phyloP scores from a whole-genome alignment of 1,140 invertebrate genomes.

The Maconellicoccus hirsutus region DNA sequence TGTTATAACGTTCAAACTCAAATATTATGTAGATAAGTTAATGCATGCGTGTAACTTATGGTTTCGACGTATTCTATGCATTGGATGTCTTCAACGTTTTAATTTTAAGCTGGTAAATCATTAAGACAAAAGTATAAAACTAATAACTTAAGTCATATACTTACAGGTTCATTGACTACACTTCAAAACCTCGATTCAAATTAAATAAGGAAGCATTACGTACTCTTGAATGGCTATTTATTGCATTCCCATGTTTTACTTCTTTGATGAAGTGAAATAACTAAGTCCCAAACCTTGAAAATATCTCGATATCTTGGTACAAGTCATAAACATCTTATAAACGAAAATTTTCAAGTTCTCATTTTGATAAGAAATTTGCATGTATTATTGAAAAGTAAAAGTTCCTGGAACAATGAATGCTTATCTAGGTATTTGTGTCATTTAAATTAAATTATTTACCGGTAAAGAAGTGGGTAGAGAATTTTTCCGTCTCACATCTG shows the following conservation, averaged over 20 bases:
- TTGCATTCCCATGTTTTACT: neutral
- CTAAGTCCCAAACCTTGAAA: too few relatives aligned
- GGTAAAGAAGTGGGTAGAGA: neutral
- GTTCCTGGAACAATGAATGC: neutral
- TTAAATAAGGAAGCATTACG: neutral
- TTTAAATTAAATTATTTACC: neutral
- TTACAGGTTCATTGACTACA: neutral
- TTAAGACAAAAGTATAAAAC: too few relatives aligned
- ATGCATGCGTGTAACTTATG: neutral
- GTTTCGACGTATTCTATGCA: neutral
- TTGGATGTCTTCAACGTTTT: neutral
- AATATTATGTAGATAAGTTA: neutral
- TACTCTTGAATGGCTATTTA: neutral
- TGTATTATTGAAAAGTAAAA: neutral
- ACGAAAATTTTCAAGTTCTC: too few relatives aligned
- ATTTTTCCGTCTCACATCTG: neutral
- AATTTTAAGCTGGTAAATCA: neutral
- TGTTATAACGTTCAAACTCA: neutral
- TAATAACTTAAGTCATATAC: neutral
- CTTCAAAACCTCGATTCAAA: neutral
- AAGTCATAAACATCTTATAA: too few relatives aligned
- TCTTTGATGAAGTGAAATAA: too few relatives aligned
- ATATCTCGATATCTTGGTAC: too few relatives aligned
- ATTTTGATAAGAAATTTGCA: neutral
- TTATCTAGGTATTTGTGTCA: constrained; percentile 4